Percentiles rank a stretch among this genome's conserved stretches.
These are phyloP conservation scores for Epinephelus lanceolatus DNA, from an alignment of 2,113 vertebrate genomes.

Conservation along the genomic window DNA sequence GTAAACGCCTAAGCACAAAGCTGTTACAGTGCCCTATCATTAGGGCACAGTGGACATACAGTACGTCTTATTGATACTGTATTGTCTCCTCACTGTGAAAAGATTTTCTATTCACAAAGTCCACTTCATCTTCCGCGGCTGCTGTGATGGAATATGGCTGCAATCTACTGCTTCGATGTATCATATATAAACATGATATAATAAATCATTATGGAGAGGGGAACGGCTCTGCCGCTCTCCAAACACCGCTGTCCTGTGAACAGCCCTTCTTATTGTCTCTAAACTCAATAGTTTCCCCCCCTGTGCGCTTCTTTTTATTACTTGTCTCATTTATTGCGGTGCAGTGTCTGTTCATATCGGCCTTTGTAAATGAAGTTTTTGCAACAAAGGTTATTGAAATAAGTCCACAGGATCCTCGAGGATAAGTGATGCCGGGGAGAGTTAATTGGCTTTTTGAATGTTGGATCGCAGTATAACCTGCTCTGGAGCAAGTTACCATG, in stretches of 20 bases:
- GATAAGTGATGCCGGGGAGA: slow-evolving; percentile 75
- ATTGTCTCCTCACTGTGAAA: slow-evolving; percentile 48
- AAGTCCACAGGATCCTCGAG: slow-evolving; percentile 72
- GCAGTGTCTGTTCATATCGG: slow-evolving; percentile 73
- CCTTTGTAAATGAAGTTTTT: slow-evolving; percentile 81
- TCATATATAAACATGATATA: slow-evolving; percentile 73
- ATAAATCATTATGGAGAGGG: slow-evolving; percentile 78
- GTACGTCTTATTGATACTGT: slow-evolving; percentile 45
- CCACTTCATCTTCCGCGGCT: slow-evolving; percentile 21
- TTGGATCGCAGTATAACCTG: slow-evolving; percentile 46
- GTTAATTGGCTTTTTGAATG: slow-evolving; percentile 76
- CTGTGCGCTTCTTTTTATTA: slow-evolving; percentile 78
- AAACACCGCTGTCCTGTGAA: slow-evolving; percentile 75
- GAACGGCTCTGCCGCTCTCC: slow-evolving; percentile 57
- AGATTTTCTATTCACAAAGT: slow-evolving; percentile 53
- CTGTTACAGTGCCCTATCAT: slow-evolving; percentile 21
- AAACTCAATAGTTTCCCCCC: slow-evolving; percentile 75
- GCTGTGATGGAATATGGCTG: slow-evolving; percentile 60
- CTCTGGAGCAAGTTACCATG: slow-evolving; percentile 71
- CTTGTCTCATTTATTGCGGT: slow-evolving; percentile 80
- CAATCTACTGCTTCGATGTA: slow-evolving; percentile 67
- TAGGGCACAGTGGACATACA: slow-evolving; percentile 7
- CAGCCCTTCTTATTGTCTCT: slow-evolving; percentile 79
- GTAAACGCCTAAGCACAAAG: background rate
- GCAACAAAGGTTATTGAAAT: slow-evolving; percentile 83